Evolutionary conservation across 2,888 invertebrate species (phyloP), one percentile per base, ranked within the genome.

Genomic region (Smittia aterrima): DNA sequence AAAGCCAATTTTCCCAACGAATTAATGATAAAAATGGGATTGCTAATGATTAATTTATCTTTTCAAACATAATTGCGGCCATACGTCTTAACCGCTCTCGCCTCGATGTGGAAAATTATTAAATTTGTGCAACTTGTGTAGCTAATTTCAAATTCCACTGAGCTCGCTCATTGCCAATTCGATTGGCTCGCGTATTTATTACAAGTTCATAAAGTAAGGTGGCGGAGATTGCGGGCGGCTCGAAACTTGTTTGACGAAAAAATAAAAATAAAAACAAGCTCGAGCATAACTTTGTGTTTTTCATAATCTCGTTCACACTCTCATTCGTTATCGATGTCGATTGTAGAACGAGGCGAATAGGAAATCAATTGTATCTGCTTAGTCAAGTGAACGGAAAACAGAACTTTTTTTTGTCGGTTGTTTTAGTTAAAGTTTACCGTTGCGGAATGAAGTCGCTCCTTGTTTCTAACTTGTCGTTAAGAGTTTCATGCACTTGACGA

Each of bases 401-500:
- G 58, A 22, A 47, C 58, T 58, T 58, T 47, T 47, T 47, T 47
- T n/a, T 47, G 47, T 47, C 32, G 32, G 32, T 32, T 9, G 32
- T 32, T n/a, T 3, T 18, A 58, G 58, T 7, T 3, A 22, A 22
- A 58, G 58, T 58, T 13, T 58, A 58, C 58, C 18, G 58, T 58
- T 58, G 22, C 22, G 58, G 22, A 20, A 58, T 58, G 22, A 58
- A 58, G 22, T 47, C 58, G 22, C 58, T 18, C n/a, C 58, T 18
- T 58, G 2, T 58, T 58, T 58, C 58, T 18, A 22, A 58, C 9
- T n/a, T 58, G 16, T 22, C 22, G 58, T 3, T 58, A 58, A 58
- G 2, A 58, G 47, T 58, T 58, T 22, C 18, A 58, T 58, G 58
- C 58, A 58, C 58, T 58, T 58, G 58, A 58, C 22, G 58, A 58